Conservation (phyloP, 2,113 vertebrate genomes). For the Cyphomyrus discorhynchus region DNA sequence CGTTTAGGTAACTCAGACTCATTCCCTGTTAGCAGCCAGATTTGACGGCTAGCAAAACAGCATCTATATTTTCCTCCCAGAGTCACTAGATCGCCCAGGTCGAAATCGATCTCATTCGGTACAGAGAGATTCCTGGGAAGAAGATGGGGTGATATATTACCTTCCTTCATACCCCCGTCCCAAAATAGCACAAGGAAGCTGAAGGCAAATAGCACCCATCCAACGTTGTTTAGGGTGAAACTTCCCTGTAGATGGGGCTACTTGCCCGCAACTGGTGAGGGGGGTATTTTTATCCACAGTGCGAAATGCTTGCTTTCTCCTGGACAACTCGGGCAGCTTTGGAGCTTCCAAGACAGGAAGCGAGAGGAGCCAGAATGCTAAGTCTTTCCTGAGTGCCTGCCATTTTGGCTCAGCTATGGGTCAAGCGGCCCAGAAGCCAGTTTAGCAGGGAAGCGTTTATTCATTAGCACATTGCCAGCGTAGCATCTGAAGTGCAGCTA, state of each 20-base stretch:
- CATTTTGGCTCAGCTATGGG: constrained; percentile 28
- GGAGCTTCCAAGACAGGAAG: constrained; percentile 34
- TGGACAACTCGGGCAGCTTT: constrained; percentile 21
- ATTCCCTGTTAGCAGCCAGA: background rate
- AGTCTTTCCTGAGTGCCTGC: constrained; percentile 20
- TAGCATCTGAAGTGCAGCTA: background rate
- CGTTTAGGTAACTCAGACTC: background rate
- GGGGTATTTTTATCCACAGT: constrained; percentile 41
- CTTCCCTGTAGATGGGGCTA: constrained; percentile 35
- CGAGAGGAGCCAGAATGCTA: constrained; percentile 30
- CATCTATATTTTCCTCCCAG: constrained; percentile 18
- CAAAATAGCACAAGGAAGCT: constrained; percentile 34
- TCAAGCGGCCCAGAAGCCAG: background rate
- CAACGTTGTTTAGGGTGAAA: constrained; percentile 34
- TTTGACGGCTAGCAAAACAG: background rate
- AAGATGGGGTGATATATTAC: constrained; percentile 15
- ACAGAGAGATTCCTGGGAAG: constrained; percentile 37
- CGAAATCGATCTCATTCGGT: constrained; percentile 6
- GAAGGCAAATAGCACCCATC: constrained; percentile 16
- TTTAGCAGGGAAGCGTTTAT: constrained; percentile 4
- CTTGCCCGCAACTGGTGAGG: constrained; percentile 39
- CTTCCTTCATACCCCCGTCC: constrained; percentile 20
- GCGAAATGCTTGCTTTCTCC: constrained; percentile 36
- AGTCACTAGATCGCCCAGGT: constrained; percentile 26
- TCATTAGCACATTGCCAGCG: background rate